Evolutionary conservation across 2,888 invertebrate species (phyloP), one percentile per base, ranked within the genome.

Genomic region (Cheilosia variabilis): DNA sequence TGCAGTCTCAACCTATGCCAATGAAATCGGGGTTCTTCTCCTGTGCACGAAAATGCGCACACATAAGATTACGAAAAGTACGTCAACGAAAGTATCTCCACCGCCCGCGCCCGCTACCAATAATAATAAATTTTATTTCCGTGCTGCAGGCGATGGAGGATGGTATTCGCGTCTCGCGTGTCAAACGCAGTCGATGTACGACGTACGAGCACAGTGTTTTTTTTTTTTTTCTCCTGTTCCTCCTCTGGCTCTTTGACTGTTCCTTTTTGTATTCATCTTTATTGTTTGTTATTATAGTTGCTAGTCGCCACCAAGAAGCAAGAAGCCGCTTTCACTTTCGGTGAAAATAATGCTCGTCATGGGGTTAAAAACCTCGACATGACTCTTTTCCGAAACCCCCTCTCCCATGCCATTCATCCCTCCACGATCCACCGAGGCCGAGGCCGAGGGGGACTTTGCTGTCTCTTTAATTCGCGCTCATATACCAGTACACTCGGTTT

Each of bases 201-300:
- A 72, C 52, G 80, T 62, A 76, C 69, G 71, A 66, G 57, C 22
- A 31, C 60, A 60, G 31, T 52, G 9, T 31, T 9, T 31, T 9
- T 9, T 43, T 9, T 43, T 69, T 37, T 17, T 53, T 31, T 47
- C n/a, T 62, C 19, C 41, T n/a, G 13, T 45, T 57, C 9, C 34
- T 24, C 22, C 47, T n/a, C 4, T 41, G 6, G 9, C 24, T 78
- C 50, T 37, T 34, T 45, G 43, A 24, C 15, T 60, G 22, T 58
- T n/a, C n/a, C 31, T 43, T 19, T 22, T 22, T 15, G 24, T 27
- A 52, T 24, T 47, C 58, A 24, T 57, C 24, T 72, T 80, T 68
- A 86, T 86, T 86, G 81, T 86, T 86, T 86, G 86, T 81, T 86
- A 77, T 86, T 86, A 86, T 80, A 77, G 86, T 77, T 81, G 72